A percentile compares a stretch with the other conserved stretches of the same genome.
These are phyloP conservation scores for Tolypeutes matacus DNA, from an alignment of 2,797 vertebrate species.

Conservation along the genomic window DNA sequence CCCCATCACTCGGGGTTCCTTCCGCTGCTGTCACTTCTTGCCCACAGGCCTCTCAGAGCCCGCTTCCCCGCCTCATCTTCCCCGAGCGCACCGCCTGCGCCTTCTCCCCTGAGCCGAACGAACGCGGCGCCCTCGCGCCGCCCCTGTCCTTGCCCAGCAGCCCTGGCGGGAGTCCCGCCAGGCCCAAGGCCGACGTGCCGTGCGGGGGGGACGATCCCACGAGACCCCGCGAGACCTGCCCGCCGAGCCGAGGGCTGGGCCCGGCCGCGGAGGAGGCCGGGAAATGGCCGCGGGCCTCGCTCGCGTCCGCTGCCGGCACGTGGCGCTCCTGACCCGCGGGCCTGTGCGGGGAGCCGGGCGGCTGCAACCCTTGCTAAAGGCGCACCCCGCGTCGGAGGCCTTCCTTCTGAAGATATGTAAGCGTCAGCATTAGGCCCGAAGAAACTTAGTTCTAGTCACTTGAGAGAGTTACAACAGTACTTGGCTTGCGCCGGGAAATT, in stretches of 20 bases:
- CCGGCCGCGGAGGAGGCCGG: no score
- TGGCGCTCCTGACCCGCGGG: neutral
- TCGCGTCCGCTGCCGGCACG: neutral
- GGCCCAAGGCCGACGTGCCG: neutral
- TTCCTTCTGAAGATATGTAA: neutral
- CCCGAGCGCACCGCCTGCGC: neutral
- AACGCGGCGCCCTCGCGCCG: neutral
- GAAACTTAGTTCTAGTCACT: neutral
- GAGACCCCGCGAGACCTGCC: no score
- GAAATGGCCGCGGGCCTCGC: no score
- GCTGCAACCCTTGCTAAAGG: no score
- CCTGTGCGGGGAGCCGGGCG: rapidly evolving
- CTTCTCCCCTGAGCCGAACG: neutral
- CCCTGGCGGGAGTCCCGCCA: neutral
- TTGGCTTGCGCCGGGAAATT: neutral
- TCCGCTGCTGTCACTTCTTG: neutral
- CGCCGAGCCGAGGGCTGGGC: no score
- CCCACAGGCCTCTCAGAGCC: neutral
- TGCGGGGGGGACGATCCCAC: no score
- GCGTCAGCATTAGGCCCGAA: neutral
- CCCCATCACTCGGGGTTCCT: neutral
- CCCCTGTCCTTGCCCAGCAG: neutral
- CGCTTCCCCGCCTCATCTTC: neutral
- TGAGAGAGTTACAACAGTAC: neutral
- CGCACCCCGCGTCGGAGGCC: neutral